Evolutionary conservation across 2,113 vertebrate genomes (phyloP).

Genomic region (Ceratotherium simum): DNA sequence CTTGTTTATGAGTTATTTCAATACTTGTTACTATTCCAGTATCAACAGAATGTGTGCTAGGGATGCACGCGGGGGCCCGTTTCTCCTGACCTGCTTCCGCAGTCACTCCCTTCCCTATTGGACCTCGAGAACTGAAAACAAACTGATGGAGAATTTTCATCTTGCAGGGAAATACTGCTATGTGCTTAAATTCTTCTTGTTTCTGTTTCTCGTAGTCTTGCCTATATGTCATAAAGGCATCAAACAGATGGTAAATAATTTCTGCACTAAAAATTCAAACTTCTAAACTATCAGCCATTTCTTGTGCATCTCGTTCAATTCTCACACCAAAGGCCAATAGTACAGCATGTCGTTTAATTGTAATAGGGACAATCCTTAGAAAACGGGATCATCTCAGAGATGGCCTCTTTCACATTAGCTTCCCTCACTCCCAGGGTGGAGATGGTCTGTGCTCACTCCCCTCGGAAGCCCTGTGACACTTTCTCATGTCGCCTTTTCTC

Average conservation of each 20-base stretch:
- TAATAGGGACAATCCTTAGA: not conserved
- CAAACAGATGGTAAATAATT: slow-evolving; percentile 96
- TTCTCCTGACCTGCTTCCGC: slow-evolving; percentile 91
- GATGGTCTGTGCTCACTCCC: not conserved
- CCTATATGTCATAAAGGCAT: slow-evolving; percentile 93
- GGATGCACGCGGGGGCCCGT: slow-evolving; percentile 93
- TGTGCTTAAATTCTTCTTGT: slow-evolving; percentile 93
- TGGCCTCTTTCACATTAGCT: not conserved
- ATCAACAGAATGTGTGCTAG: slow-evolving; percentile 90
- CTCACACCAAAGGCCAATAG: slow-evolving; percentile 93
- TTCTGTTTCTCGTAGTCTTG: slow-evolving; percentile 96
- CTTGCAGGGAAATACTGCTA: slow-evolving; percentile 94
- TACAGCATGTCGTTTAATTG: slow-evolving; percentile 80
- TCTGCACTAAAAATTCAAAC: slow-evolving; percentile 93
- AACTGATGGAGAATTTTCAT: slow-evolving; percentile 92
- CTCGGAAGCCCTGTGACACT: not conserved
- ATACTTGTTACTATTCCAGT: slow-evolving; percentile 94
- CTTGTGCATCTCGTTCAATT: slow-evolving; percentile 92
- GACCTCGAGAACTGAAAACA: slow-evolving; percentile 95
- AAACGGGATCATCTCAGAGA: not conserved
- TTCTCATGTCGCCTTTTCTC: not conserved
- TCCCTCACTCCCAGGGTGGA: not conserved
- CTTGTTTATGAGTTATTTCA: slow-evolving; percentile 94
- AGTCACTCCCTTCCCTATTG: slow-evolving; percentile 92
- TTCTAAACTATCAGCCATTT: slow-evolving; percentile 93